A percentile compares a stretch with the other conserved stretches of the same genome.
phyloP scores from a whole-genome alignment of 37 sponge, comb jelly and placozoan genomes.

The Axinella damicornis region DNA sequence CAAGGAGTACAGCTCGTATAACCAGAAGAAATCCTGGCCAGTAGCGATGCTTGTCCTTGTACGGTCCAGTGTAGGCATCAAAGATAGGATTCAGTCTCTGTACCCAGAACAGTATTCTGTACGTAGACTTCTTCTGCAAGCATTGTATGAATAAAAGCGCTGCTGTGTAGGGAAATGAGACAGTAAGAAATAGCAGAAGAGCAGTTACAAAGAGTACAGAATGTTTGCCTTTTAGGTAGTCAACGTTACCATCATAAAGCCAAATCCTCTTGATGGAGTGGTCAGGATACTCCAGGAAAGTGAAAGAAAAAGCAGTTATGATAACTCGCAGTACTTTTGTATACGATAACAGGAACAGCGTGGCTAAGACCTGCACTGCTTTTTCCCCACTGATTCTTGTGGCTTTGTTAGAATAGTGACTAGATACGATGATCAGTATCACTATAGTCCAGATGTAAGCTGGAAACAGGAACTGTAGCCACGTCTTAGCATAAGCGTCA shows the following conservation, averaged over 20 bases:
- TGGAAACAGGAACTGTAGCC: slow-evolving; percentile 35
- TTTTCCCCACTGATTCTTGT: slow-evolving; percentile 4
- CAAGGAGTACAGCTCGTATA: not conserved
- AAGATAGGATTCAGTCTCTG: slow-evolving; percentile 8
- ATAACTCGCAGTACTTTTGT: slow-evolving; percentile 18
- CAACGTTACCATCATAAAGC: slow-evolving; percentile 26
- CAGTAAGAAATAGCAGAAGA: not conserved
- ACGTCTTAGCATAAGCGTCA: slow-evolving; percentile 8
- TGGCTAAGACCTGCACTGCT: slow-evolving; percentile 36
- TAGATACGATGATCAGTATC: not conserved
- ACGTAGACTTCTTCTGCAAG: slow-evolving; percentile 1
- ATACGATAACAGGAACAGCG: slow-evolving; percentile 37
- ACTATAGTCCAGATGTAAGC: slow-evolving; percentile 9
- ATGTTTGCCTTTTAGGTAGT: slow-evolving; percentile 23
- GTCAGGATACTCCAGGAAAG: not conserved
- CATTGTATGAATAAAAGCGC: slow-evolving; percentile 13
- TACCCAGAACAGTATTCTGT: slow-evolving; percentile 1
- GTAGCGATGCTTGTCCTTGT: slow-evolving; percentile 6
- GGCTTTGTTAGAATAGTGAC: not conserved
- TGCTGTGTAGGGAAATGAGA: slow-evolving; percentile 5
- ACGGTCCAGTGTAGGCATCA: slow-evolving; percentile 18
- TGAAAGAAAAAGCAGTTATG: not conserved
- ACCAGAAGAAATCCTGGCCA: slow-evolving; percentile 29
- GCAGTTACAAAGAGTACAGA: not conserved
- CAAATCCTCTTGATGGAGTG: not conserved